These are phyloP conservation scores for Leptoteleia sp. DNA, from an alignment of 1,140 invertebrate genomes.

Conservation along the genomic window DNA sequence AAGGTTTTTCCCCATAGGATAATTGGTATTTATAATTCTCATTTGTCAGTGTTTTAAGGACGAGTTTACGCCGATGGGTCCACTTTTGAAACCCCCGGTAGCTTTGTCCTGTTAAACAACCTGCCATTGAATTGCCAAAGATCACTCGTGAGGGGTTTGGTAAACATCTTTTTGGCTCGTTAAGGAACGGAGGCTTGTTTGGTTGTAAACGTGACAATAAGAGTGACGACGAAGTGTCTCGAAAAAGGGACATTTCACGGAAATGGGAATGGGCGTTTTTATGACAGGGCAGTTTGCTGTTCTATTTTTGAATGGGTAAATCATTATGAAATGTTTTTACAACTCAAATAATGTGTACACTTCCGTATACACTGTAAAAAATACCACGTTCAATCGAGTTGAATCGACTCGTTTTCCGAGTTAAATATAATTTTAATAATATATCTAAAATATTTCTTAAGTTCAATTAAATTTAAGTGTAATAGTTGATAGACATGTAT, in stretches of 20 bases:
- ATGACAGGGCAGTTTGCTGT: slow-evolving; percentile 16
- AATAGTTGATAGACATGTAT: too few relatives aligned
- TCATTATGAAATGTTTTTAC: too few relatives aligned
- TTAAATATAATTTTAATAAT: too few relatives aligned
- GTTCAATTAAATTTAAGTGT: too few relatives aligned
- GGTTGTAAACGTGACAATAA: too few relatives aligned
- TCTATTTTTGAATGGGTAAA: too few relatives aligned
- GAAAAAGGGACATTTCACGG: background rate
- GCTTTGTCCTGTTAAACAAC: background rate
- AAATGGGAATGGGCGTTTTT: slow-evolving; percentile 14
- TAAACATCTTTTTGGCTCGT: slow-evolving; percentile 25
- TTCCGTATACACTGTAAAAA: too few relatives aligned
- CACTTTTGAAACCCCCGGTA: background rate
- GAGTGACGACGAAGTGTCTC: too few relatives aligned
- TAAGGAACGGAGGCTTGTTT: slow-evolving; percentile 5
- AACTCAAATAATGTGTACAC: too few relatives aligned
- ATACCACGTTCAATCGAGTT: too few relatives aligned
- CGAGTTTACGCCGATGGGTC: background rate
- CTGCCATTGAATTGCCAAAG: background rate
- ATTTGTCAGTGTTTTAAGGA: background rate
- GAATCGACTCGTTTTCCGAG: too few relatives aligned
- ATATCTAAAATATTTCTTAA: too few relatives aligned
- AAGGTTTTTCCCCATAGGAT: background rate
- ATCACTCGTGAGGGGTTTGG: slow-evolving; percentile 1
- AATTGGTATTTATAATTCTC: background rate